Conservation (phyloP, 2,113 vertebrate species). For the Uria lomvia region DNA sequence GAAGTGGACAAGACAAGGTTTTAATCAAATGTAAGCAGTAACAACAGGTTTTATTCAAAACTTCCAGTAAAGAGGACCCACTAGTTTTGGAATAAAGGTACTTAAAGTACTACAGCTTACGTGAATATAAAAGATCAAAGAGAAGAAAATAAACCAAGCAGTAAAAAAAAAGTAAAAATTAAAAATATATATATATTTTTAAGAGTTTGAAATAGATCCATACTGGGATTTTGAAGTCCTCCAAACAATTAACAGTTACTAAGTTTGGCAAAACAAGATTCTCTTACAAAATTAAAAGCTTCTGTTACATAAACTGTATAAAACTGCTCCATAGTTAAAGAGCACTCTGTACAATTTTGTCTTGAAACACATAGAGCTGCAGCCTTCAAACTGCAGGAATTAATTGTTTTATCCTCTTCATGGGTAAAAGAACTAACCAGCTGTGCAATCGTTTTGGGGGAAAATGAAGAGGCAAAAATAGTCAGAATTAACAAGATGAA, state of each 20-base stretch:
- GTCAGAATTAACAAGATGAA: conserved; percentile 53
- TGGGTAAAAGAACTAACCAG: conserved; percentile 53
- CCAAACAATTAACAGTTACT: conserved; percentile 66
- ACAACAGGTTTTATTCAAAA: conserved; percentile 92
- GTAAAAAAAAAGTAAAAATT: conserved; percentile 67
- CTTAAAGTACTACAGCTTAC: conserved; percentile 83
- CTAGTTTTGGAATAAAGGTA: conserved; percentile 95
- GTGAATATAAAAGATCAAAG: conserved; percentile 86
- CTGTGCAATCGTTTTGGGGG: conserved; percentile 33
- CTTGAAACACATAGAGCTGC: conserved; percentile 67
- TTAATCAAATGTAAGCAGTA: conserved; percentile 81
- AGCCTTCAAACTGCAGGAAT: conserved; percentile 58
- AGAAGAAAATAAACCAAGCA: conserved; percentile 78
- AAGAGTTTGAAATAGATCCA: conserved; percentile 74
- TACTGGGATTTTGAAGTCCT: conserved; percentile 64
- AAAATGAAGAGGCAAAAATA: conserved; percentile 45
- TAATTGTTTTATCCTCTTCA: conserved; percentile 63
- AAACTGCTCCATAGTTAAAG: conserved; percentile 65
- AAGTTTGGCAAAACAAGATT: conserved; percentile 73
- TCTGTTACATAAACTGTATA: conserved; percentile 70
- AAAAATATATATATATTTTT: conserved; percentile 35
- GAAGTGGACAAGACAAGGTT: conserved; percentile 62
- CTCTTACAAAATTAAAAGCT: conserved; percentile 73
- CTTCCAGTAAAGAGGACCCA: conserved; percentile 92
- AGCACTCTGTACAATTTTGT: conserved; percentile 66